These are phyloP conservation scores for Bubo blakistoni DNA, from an alignment of 2,113 vertebrate genomes.

Conservation along the genomic window DNA sequence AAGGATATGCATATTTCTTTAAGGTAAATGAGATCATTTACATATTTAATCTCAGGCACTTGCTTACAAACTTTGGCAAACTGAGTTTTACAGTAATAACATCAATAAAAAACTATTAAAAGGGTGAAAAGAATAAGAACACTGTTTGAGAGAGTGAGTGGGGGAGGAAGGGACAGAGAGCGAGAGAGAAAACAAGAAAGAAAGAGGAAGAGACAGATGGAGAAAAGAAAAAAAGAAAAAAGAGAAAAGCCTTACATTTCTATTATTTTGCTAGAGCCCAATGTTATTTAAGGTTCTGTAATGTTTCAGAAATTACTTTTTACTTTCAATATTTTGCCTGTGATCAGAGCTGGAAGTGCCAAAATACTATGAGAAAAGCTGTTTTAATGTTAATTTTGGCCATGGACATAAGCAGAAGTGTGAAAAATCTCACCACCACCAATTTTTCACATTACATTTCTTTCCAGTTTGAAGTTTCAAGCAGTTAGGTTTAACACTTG, in stretches of 20 bases:
- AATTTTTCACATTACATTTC: constrained; percentile 1
- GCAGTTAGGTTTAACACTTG: background rate
- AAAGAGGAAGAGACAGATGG: background rate
- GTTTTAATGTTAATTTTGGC: constrained; percentile 33
- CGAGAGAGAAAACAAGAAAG: background rate
- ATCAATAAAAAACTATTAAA: background rate
- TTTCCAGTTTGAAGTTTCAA: constrained; percentile 9
- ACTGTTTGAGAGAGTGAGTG: background rate
- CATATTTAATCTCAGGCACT: background rate
- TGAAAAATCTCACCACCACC: background rate
- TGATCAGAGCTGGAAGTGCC: background rate
- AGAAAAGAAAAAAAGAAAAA: background rate
- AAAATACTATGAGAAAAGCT: background rate
- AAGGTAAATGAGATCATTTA: background rate
- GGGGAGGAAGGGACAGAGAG: background rate
- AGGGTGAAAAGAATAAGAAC: background rate
- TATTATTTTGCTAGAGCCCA: background rate
- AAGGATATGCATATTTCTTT: background rate
- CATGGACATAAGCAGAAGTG: background rate
- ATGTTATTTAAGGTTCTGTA: background rate
- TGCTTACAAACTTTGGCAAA: background rate
- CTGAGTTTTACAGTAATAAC: background rate
- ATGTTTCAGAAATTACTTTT: background rate
- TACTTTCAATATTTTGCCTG: background rate
- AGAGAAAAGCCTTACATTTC: background rate